Base-by-base conservation (phyloP, 1,140 invertebrate species). In the Tetraneura akinire region DNA sequence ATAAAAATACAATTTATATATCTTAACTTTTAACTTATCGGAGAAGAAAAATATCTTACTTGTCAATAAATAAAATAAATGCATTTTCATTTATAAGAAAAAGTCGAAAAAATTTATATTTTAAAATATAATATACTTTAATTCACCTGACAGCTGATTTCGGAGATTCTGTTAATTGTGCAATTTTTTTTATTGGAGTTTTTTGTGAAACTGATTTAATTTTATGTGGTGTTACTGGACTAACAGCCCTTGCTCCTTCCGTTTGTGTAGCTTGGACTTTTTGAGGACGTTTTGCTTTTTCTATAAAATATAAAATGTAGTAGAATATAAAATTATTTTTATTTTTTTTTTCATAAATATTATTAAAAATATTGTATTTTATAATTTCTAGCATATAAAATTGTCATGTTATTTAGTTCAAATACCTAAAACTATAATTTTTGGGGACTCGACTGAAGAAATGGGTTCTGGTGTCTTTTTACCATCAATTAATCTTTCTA, bases 251-350 rank as follows among this genome's bases (percentile, higher is more conserved):
- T 18, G 32, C 49, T 26, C 49, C 88, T 85, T 96, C 94, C 32
- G 95, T 97, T 86, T 97, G 95, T 0, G 95, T 96, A 1, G 95
- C 94, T 87, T 96, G 94, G 0, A 94, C 95, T 84, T 94, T 93
- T 94, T 91, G 90, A 76, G 92, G 91, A 83, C 92, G 89, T 85
- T 94, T 95, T 45, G 93, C 88, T 86, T 94, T 94, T 86, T 94
- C 93, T 91, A 83, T 51, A 84, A 85, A 32, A 81, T 13, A 68
- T 11, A 45, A 37, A 26, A 26, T 37, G 3, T 37, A 37, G 3
- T 4, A 37, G 32, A 37, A 37, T n/a, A n/a, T n/a, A n/a, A n/a
- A n/a, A n/a, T n/a, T n/a, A n/a, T n/a, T n/a, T n/a, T n/a, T n/a
- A n/a, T n/a, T n/a, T n/a, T n/a, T n/a, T n/a, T n/a, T n/a, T n/a